Evolutionary conservation across 2,888 invertebrate species (phyloP).

Genomic region (Agrochola lychnidis): DNA sequence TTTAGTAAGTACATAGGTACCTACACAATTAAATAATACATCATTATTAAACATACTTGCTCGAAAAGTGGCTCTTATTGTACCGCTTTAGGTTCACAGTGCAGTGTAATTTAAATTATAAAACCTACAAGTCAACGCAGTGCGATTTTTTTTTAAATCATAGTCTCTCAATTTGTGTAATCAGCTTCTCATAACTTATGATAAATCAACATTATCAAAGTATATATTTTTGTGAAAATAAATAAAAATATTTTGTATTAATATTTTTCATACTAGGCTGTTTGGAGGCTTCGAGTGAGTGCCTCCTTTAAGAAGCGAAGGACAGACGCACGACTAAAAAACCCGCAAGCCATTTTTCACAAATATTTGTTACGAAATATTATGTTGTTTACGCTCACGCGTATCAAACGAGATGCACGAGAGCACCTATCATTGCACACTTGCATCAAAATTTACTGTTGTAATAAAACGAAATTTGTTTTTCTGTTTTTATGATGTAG

Average conservation of each 20-base stretch:
- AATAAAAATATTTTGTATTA: not conserved
- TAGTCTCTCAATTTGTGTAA: too few relatives aligned
- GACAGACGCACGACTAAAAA: too few relatives aligned
- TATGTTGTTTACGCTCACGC: too few relatives aligned
- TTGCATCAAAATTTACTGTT: not conserved
- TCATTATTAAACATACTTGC: not conserved
- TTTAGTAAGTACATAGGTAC: too few relatives aligned
- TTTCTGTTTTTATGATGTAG: not conserved
- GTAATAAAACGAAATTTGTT: not conserved
- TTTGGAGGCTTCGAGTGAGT: not conserved
- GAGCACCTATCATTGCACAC: not conserved
- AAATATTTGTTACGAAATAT: too few relatives aligned
- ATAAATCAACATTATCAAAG: not conserved
- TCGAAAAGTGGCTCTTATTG: not conserved
- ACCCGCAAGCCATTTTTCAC: too few relatives aligned
- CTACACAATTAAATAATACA: not conserved
- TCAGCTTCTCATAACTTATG: not conserved
- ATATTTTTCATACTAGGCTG: not conserved
- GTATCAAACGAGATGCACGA: not conserved
- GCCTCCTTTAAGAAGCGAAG: not conserved
- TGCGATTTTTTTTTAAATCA: not conserved
- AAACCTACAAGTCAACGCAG: too few relatives aligned
- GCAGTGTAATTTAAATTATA: not conserved
- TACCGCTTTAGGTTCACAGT: not conserved
- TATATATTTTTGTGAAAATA: not conserved